Conservation (phyloP, 2,888 invertebrate genomes). For the Brachypterus glaber region DNA sequence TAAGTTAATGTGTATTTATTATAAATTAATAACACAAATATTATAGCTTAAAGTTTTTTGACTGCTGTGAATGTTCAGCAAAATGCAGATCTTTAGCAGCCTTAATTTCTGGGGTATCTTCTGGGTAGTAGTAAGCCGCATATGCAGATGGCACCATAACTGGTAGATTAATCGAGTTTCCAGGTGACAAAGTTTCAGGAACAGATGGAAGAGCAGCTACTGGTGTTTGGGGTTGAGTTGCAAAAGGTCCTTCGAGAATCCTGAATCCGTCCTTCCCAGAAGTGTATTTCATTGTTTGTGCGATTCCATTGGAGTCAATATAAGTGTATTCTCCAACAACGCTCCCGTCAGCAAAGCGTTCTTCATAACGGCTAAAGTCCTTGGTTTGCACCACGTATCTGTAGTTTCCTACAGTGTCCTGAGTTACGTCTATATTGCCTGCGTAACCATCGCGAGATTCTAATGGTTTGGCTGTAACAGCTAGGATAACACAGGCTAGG, state of each 20-base stretch:
- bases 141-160: too few species aligned
- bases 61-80: too few species aligned
- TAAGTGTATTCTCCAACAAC: conserved; percentile 23
- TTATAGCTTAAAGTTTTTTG: too few species aligned
- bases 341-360: conserved; percentile 21
- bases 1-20: too few species aligned
- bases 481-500: not conserved
- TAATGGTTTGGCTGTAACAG: not conserved
- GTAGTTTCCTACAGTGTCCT: conserved; percentile 22
- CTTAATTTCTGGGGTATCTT: conserved; percentile 15
- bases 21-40: too few species aligned
- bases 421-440: conserved; percentile 18
- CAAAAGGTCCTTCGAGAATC: conserved; percentile 18
- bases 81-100: conserved; percentile 16
- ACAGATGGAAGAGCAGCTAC: not conserved
- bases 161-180: too few species aligned
- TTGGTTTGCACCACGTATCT: conserved; percentile 15
- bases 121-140: conserved; percentile 5
- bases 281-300: conserved; percentile 18
- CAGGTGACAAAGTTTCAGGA: not conserved
- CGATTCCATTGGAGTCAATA: conserved; percentile 16
- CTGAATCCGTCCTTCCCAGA: conserved; percentile 22
- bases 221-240: conserved; percentile 20
- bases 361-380: conserved; percentile 16
- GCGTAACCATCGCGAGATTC: conserved; percentile 9